These are phyloP conservation scores for Parnassius smintheus DNA, from an alignment of 2,888 invertebrate species.

Conservation along the genomic window DNA sequence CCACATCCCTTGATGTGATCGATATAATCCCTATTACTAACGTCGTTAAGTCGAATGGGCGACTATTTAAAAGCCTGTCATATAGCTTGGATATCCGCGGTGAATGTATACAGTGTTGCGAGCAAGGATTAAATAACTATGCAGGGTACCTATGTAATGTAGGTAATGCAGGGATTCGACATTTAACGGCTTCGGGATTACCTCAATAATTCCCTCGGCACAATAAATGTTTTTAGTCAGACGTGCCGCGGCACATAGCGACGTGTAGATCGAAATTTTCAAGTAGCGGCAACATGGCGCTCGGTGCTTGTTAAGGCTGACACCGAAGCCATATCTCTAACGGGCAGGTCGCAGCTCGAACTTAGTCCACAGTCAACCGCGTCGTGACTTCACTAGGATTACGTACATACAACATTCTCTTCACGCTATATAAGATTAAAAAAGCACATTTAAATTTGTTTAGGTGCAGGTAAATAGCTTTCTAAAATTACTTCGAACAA, in stretches of 20 bases:
- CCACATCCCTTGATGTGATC: slow-evolving; percentile 42
- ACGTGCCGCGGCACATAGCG: slow-evolving; percentile 30
- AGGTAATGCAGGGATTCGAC: slow-evolving; percentile 75
- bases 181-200: slow-evolving; percentile 79
- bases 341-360: slow-evolving; percentile 56
- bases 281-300: slow-evolving; percentile 42
- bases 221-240: slow-evolving; percentile 75
- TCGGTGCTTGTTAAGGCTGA: slow-evolving; percentile 47
- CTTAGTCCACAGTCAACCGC: slow-evolving; percentile 58
- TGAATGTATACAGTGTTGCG: slow-evolving; percentile 54
- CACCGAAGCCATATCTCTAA: slow-evolving; percentile 62
- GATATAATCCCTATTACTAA: slow-evolving; percentile 60
- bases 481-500: too few species aligned
- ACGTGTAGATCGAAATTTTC: slow-evolving; percentile 46
- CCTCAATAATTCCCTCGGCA: slow-evolving; percentile 71
- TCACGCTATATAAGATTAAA: slow-evolving; percentile 45
- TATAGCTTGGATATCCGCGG: slow-evolving; percentile 36
- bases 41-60: slow-evolving; percentile 56
- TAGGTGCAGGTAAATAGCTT: too few species aligned
- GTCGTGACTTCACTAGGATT: slow-evolving; percentile 54
- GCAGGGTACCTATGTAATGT: slow-evolving; percentile 66
- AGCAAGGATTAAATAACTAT: slow-evolving; percentile 75
- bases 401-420: slow-evolving; percentile 41
- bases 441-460: slow-evolving; percentile 1
- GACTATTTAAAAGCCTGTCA: slow-evolving; percentile 38